Evolutionary conservation across 2,888 invertebrate species (phyloP).

Genomic region (Agrochola lychnidis): DNA sequence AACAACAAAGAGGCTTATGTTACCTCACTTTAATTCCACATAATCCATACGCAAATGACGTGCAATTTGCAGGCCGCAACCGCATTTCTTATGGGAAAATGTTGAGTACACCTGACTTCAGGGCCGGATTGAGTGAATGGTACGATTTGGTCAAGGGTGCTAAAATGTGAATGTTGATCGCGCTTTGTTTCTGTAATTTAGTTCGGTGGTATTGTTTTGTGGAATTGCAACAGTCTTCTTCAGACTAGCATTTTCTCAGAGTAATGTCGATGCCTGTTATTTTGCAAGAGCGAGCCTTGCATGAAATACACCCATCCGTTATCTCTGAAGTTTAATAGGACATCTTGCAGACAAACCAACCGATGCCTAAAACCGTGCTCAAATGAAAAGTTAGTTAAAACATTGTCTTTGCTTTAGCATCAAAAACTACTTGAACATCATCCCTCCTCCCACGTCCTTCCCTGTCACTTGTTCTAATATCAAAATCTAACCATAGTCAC

Average conservation of each 20-base stretch:
- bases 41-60: slow-evolving; percentile 73
- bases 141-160: slow-evolving; percentile 57
- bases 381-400: background rate
- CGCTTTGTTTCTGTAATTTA: slow-evolving; percentile 58
- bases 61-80: slow-evolving; percentile 72
- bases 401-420: background rate
- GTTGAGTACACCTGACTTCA: slow-evolving; percentile 68
- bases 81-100: slow-evolving; percentile 77
- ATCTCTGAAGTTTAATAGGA: background rate
- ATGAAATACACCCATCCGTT: background rate
- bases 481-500: slow-evolving; percentile 42
- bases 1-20: slow-evolving; percentile 67
- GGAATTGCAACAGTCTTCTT: slow-evolving; percentile 47
- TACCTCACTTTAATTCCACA: slow-evolving; percentile 74
- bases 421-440: background rate
- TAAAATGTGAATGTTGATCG: slow-evolving; percentile 63
- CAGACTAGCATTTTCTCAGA: slow-evolving; percentile 44
- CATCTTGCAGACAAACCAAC: background rate
- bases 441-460: slow-evolving; percentile 22
- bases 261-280: slow-evolving; percentile 26
- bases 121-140: slow-evolving; percentile 57
- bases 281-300: slow-evolving; percentile 22
- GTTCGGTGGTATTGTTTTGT: slow-evolving; percentile 49
- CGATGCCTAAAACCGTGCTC: no score
- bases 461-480: slow-evolving; percentile 50